Conservation (phyloP, 2,113 vertebrate species). For the Diadophis punctatus region DNA sequence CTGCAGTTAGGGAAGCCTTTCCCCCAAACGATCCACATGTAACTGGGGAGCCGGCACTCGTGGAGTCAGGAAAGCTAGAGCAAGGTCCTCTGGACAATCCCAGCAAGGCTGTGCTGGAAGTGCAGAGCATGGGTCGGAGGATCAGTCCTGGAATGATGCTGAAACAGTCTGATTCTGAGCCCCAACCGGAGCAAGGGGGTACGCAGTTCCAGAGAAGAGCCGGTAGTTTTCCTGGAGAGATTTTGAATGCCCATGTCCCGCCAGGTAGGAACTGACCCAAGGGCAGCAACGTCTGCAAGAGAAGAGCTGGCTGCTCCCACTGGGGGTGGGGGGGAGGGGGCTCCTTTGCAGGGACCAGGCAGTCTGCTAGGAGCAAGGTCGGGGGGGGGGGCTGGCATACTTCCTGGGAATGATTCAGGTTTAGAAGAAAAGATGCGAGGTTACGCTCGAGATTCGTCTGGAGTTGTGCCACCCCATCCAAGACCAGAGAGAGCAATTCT, state of each 20-base stretch:
- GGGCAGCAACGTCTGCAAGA: not conserved
- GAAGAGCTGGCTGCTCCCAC: not conserved
- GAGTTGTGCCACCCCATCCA: no score
- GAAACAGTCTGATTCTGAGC: not conserved
- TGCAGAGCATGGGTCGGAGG: constrained; percentile 15
- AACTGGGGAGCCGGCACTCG: constrained; percentile 47
- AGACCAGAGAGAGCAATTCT: no score
- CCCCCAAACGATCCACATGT: constrained; percentile 21
- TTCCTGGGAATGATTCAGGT: not conserved
- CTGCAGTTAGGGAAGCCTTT: constrained; percentile 42
- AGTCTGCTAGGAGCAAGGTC: not conserved
- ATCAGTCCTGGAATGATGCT: not conserved
- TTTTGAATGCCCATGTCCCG: not conserved
- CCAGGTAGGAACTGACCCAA: not conserved
- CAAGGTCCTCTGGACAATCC: constrained; percentile 55
- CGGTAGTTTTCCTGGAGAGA: not conserved
- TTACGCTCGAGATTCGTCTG: no score
- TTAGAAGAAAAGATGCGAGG: not conserved
- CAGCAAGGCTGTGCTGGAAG: constrained; percentile 33
- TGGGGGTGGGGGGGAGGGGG: not conserved
- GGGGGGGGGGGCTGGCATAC: not conserved
- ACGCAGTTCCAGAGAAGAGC: not conserved
- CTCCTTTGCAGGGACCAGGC: not conserved
- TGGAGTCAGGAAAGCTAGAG: constrained; percentile 40
- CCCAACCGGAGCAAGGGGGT: not conserved